Evolutionary conservation across 2,113 vertebrate genomes (phyloP).

Genomic region (Mormyrus lacerda): DNA sequence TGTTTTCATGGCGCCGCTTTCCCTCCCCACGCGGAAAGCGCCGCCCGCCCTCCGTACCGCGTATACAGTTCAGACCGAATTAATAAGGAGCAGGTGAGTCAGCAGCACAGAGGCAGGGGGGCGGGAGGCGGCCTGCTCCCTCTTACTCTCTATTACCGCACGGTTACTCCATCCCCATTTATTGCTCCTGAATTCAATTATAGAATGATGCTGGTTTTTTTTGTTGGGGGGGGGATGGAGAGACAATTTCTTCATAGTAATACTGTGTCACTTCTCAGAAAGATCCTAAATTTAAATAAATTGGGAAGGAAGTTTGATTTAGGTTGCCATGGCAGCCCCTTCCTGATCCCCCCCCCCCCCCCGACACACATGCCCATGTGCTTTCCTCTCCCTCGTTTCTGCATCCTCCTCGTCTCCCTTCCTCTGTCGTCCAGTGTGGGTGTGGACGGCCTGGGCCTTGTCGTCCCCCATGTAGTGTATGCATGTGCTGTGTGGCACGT

Average conservation of each 20-base stretch:
- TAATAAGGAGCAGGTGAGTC: background rate
- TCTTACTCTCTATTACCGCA: background rate
- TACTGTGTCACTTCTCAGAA: background rate
- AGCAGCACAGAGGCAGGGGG: background rate
- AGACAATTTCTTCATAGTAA: background rate
- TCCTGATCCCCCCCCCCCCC: constrained; percentile 2
- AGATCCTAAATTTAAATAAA: constrained; percentile 22
- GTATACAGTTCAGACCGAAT: background rate
- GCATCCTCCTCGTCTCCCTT: background rate
- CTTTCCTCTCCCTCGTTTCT: constrained; percentile 4
- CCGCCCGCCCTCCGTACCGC: background rate
- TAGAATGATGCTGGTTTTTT: background rate
- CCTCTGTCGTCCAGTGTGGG: background rate
- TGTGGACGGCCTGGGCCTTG: background rate
- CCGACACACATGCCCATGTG: background rate
- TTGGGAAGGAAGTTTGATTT: constrained; percentile 21
- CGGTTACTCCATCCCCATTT: background rate
- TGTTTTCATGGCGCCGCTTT: background rate
- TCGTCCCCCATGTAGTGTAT: background rate
- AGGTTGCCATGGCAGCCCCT: constrained; percentile 21
- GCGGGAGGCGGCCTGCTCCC: background rate
- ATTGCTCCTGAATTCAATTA: background rate
- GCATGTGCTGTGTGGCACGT: constrained; percentile 7
- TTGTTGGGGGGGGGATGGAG: background rate
- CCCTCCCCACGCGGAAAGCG: too few species aligned